Evolutionary conservation across 2,888 invertebrate species (phyloP), one percentile per base, ranked within the genome.

Genomic region (Dermolepida albohirtum): DNA sequence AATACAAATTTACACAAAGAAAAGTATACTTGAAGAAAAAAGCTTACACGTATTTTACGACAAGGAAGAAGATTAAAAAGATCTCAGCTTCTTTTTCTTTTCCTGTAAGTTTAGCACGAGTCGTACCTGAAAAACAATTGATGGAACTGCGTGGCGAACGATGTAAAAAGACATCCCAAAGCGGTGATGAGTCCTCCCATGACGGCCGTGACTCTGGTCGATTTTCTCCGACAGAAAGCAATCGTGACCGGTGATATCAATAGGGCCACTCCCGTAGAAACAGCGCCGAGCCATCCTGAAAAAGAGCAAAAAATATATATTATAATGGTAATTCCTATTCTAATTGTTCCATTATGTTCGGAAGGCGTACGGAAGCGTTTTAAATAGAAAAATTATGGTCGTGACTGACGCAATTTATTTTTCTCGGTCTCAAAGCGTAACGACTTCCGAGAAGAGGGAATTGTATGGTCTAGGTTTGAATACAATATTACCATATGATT

Each of bases 101-200:
- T 17, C 14, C 47, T 17, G 4, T 16, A 14, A 14, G 2, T 14
- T 10, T 8, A 47, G 43, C n/a, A 6, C 27, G 8, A 50, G 34
- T 70, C 71, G 78, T 92, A 94, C 84, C 94, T 94, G 87, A 95
- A 92, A 86, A 93, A 94, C 69, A 95, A 87, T 82, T 96, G 95
- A 84, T 95, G 94, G 81, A 94, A 93, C 84, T 95, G 92, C 68
- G 92, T 91, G 67, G 95, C 95, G 82, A 95, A 96, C 67, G 94
- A 94, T 7, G 95, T 93, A 85, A 95, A 95, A 72, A 95, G 90
- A 79, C 93, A 94, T 59, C 94, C 95, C 14, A 95, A 87, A 1
- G 94, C 93, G 39, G 93, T 92, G 62, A 95, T 90, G 71, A 95
- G 87, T 7, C 95, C 95, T 57, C 95, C 95, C 78, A 95, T 90